A percentile compares a stretch with the other conserved stretches of the same genome.
phyloP scores from a whole-genome alignment of 2,888 invertebrate genomes.

The Drosophila paramelanica region DNA sequence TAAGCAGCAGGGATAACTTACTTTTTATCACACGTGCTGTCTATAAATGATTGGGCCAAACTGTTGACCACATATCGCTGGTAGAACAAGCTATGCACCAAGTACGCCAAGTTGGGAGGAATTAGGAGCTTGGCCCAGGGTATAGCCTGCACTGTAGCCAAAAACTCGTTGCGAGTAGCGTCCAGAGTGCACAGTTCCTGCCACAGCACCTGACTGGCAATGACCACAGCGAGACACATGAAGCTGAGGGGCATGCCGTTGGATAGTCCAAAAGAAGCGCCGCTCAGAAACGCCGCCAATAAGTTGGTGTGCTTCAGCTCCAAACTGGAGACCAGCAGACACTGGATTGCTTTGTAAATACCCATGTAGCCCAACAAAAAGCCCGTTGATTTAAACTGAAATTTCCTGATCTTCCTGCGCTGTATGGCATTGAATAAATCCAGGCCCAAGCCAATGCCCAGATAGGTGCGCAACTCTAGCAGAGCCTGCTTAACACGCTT shows the following conservation, averaged over 20 bases:
- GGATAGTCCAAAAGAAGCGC: slow-evolving; percentile 42
- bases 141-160: slow-evolving; percentile 43
- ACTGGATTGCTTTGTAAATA: slow-evolving; percentile 57
- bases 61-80: slow-evolving; percentile 29
- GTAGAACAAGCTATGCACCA: slow-evolving; percentile 52
- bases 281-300: slow-evolving; percentile 60
- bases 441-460: slow-evolving; percentile 55
- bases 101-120: slow-evolving; percentile 49
- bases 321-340: slow-evolving; percentile 24
- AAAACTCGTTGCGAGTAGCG: not conserved
- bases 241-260: slow-evolving; percentile 38
- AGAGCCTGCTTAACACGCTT: slow-evolving; percentile 20
- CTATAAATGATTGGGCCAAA: slow-evolving; percentile 47
- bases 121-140: slow-evolving; percentile 56
- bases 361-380: slow-evolving; percentile 57
- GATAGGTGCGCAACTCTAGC: slow-evolving; percentile 45
- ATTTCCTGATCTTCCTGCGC: not conserved
- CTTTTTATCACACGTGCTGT: slow-evolving; percentile 51
- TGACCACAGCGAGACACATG: slow-evolving; percentile 52
- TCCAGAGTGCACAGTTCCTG: slow-evolving; percentile 33
- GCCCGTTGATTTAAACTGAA: slow-evolving; percentile 46
- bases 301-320: slow-evolving; percentile 8
- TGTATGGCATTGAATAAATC: slow-evolving; percentile 44
- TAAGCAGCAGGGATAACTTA: slow-evolving; percentile 18
- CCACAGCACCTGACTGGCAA: slow-evolving; percentile 62